These are phyloP conservation scores for Teleogryllus occipitalis DNA, from an alignment of 1,140 invertebrate genomes.

Conservation along the genomic window DNA sequence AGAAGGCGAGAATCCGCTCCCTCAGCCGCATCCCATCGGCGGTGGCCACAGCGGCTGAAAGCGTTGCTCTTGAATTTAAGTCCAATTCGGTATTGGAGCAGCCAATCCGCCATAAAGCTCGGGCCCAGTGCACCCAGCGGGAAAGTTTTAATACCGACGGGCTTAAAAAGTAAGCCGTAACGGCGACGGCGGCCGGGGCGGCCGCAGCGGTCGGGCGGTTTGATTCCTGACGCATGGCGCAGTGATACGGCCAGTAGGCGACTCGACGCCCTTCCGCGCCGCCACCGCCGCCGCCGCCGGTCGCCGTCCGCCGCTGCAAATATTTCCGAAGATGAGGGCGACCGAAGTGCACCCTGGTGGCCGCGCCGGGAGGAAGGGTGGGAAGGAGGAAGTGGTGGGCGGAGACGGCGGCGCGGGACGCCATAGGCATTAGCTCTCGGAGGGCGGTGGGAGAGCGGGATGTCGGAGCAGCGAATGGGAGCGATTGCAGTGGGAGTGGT, in stretches of 20 bases:
- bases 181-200: too few species aligned
- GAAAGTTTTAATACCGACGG: background rate
- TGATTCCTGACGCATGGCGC: background rate
- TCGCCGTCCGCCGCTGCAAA: background rate
- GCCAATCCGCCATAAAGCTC: background rate
- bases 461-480: background rate
- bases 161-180: slow-evolving; percentile 4
- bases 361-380: background rate
- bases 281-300: too few species aligned
- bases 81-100: background rate
- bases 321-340: background rate
- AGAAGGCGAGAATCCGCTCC: background rate
- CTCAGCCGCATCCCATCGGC: background rate
- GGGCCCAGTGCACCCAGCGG: background rate
- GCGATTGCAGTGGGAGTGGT: too few species aligned
- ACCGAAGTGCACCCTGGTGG: background rate
- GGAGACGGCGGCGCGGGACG: too few species aligned
- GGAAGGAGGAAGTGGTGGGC: background rate
- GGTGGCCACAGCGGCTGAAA: background rate
- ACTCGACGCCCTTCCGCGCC: background rate
- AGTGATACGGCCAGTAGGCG: background rate
- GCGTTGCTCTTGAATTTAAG: background rate
- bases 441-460: background rate
- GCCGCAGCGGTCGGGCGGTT: background rate
- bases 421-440: background rate